Conservation (phyloP, 2,113 vertebrate species). For the Butorides virescens region DNA sequence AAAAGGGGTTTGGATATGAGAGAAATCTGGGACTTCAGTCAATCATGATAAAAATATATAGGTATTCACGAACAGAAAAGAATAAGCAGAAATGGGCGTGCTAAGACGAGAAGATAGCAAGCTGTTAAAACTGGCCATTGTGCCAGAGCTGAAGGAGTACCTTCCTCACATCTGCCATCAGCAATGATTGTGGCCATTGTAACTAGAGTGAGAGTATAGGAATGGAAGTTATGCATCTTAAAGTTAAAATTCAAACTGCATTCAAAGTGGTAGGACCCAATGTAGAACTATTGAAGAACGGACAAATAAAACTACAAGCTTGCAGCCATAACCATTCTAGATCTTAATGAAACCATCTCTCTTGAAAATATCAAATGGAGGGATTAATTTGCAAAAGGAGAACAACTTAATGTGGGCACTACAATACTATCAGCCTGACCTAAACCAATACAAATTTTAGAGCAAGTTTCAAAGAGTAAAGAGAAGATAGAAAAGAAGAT, state of each 20-base stretch:
- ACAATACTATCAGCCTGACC: background rate
- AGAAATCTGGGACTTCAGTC: background rate
- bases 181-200: fast-evolving
- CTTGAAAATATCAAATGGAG: background rate
- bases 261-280: background rate
- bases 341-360: background rate
- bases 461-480: background rate
- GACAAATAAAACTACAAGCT: background rate
- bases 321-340: background rate
- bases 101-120: background rate
- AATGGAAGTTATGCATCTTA: background rate
- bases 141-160: background rate
- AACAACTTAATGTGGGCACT: background rate
- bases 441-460: background rate
- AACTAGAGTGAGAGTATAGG: background rate
- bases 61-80: background rate
- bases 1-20: background rate
- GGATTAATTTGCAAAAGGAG: background rate
- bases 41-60: background rate
- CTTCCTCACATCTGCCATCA: background rate
- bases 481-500: background rate
- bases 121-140: background rate
- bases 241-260: background rate
- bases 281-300: background rate
- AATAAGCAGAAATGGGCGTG: background rate